Percentiles rank a stretch among this genome's conserved stretches.
phyloP scores from a whole-genome alignment of 1,140 invertebrate genomes.

The Teleogryllus occipitalis region DNA sequence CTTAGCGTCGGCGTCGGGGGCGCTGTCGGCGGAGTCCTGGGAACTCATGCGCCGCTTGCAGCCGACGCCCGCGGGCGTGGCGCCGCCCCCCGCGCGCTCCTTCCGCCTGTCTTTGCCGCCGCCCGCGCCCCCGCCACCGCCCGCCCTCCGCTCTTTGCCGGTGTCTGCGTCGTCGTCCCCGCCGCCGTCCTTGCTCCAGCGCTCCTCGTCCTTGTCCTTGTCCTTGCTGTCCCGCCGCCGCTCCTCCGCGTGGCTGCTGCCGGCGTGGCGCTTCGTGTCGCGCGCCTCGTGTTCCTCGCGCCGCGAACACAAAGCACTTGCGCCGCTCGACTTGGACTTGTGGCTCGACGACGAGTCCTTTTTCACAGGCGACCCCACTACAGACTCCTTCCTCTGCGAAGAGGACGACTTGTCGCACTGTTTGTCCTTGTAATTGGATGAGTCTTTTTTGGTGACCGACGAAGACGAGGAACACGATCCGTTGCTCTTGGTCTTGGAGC shows the following conservation, averaged over 20 bases:
- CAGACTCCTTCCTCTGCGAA: slow-evolving; percentile 8
- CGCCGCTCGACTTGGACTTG: slow-evolving; percentile 7
- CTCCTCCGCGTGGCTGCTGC: slow-evolving; percentile 28
- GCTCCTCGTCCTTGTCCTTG: slow-evolving; percentile 31
- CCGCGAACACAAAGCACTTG: not conserved
- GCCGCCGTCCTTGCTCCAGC: slow-evolving; percentile 33
- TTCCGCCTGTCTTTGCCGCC: slow-evolving; percentile 28
- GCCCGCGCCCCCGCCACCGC: slow-evolving; percentile 10
- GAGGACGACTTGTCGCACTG: slow-evolving; percentile 6
- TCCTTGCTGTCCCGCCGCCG: slow-evolving; percentile 31
- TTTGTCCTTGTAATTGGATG: not conserved
- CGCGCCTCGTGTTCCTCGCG: slow-evolving; percentile 22
- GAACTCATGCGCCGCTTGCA: slow-evolving; percentile 67
- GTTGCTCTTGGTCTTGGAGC: not conserved
- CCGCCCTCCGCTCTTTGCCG: slow-evolving; percentile 22
- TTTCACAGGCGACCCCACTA: not conserved
- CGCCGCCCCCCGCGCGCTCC: slow-evolving; percentile 25
- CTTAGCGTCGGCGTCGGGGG: slow-evolving; percentile 53
- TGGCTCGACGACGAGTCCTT: not conserved
- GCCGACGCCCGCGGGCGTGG: slow-evolving; percentile 48
- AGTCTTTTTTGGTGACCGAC: not conserved
- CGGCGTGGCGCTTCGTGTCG: slow-evolving; percentile 26
- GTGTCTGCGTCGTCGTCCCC: slow-evolving; percentile 33
- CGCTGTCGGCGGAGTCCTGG: slow-evolving; percentile 57
- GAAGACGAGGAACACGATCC: not conserved